These are phyloP conservation scores for Dastarcus helophoroides DNA, from an alignment of 2,888 invertebrate genomes.

Conservation along the genomic window DNA sequence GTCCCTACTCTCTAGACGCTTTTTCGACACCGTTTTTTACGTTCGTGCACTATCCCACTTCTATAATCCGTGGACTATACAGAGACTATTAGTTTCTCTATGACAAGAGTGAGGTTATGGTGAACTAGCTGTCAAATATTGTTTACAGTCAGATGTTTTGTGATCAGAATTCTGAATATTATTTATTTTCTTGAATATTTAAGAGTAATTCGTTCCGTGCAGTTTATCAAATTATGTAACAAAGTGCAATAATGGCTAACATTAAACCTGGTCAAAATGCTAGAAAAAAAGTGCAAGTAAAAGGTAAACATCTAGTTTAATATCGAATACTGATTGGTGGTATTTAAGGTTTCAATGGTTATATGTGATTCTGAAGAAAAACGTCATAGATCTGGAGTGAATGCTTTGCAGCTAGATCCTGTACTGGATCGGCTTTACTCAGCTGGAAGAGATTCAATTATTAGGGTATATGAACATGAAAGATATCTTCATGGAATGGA, in stretches of 20 bases:
- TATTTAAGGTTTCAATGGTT: slow-evolving; percentile 84
- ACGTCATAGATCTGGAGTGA: slow-evolving; percentile 89
- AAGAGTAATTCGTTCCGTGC: no score
- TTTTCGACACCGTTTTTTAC: no score
- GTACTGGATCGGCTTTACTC: slow-evolving; percentile 81
- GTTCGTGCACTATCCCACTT: no score
- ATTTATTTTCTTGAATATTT: no score
- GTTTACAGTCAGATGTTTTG: no score
- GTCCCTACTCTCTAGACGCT: no score
- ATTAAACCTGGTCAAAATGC: slow-evolving; percentile 33
- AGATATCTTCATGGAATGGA: slow-evolving; percentile 94
- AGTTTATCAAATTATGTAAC: no score
- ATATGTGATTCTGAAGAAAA: slow-evolving; percentile 93
- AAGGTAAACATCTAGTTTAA: not conserved
- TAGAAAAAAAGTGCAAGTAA: slow-evolving; percentile 36
- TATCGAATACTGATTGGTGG: slow-evolving; percentile 4
- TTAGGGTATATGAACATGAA: slow-evolving; percentile 82
- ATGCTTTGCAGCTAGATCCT: slow-evolving; percentile 89
- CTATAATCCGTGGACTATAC: no score
- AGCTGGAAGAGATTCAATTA: slow-evolving; percentile 94
- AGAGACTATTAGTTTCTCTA: no score
- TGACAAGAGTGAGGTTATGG: no score
- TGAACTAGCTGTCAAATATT: no score
- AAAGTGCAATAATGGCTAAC: slow-evolving; percentile 29
- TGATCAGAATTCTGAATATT: no score